Evolutionary conservation across 2,113 vertebrate genomes (phyloP).

Genomic region (crab-eating macaque (Macaca fascicularis)): DNA sequence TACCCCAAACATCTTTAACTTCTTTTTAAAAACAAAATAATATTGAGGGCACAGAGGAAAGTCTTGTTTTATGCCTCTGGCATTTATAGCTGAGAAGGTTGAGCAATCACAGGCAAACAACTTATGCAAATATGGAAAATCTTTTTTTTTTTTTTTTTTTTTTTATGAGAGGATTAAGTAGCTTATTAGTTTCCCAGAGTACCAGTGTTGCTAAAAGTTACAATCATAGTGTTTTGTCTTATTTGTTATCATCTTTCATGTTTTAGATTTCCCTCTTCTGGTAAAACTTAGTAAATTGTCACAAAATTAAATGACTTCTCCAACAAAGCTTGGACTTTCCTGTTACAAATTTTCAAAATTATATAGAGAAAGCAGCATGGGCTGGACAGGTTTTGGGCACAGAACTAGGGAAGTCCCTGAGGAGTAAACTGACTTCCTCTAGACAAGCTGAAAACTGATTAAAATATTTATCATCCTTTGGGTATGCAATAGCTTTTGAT

Average conservation of each 20-base stretch:
- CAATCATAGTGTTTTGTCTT: neutral
- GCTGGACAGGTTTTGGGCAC: constrained; percentile 78
- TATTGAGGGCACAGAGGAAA: neutral
- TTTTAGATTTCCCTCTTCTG: constrained; percentile 56
- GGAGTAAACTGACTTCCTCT: constrained; percentile 83
- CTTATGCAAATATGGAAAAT: neutral
- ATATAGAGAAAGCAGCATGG: neutral
- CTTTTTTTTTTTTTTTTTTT: neutral
- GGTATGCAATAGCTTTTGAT: constrained; percentile 89
- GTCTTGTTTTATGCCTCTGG: neutral
- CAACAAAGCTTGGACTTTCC: constrained; percentile 67
- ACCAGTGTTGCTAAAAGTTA: neutral
- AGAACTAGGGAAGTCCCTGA: constrained; percentile 80
- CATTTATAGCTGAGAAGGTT: neutral
- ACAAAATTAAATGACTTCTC: constrained; percentile 69
- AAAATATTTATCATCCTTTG: constrained; percentile 89
- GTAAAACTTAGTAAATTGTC: constrained; percentile 72
- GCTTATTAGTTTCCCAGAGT: constrained; percentile 12
- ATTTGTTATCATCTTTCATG: constrained; percentile 10
- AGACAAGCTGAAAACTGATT: constrained; percentile 87
- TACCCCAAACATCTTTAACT: neutral
- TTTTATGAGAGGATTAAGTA: neutral
- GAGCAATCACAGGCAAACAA: neutral
- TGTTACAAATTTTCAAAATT: constrained; percentile 74
- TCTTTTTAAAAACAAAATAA: neutral